Percentiles rank a stretch among this genome's conserved stretches.
These are phyloP conservation scores for Callocephalon fimbriatum DNA, from an alignment of 2,113 vertebrate species.

Conservation along the genomic window DNA sequence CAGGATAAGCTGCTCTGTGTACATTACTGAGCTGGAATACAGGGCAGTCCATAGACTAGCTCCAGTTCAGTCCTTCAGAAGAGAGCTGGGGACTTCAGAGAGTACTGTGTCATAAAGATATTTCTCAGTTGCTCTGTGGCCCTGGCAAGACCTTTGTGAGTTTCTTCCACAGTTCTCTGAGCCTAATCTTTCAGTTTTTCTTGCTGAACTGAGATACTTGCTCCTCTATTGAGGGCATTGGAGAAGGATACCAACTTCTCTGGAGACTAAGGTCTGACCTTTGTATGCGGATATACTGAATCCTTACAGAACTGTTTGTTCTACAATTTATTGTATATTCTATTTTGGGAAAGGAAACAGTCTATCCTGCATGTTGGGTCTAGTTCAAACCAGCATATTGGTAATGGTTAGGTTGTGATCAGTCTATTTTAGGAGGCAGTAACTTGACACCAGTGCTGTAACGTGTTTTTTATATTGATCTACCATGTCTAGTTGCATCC, in stretches of 20 bases:
- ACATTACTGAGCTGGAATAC: not conserved
- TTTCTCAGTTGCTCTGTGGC: not conserved
- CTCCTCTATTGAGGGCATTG: not conserved
- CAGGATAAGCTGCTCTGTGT: not conserved
- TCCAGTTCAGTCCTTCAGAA: not conserved
- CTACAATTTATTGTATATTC: not conserved
- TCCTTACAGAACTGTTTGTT: not conserved
- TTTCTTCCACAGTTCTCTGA: not conserved
- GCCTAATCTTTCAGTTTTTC: not conserved
- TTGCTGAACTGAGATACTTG: not conserved
- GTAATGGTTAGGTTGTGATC: not conserved
- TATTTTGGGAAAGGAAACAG: not conserved
- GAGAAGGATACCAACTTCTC: not conserved
- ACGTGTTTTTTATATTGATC: not conserved
- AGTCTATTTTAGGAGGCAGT: not conserved
- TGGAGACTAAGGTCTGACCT: not conserved
- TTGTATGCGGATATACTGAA: not conserved
- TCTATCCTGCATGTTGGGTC: not conserved
- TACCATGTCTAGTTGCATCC: not conserved
- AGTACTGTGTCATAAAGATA: accelerated
- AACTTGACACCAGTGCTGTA: not conserved
- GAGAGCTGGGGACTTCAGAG: not conserved
- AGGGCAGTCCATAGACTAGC: not conserved
- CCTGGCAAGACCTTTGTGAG: not conserved
- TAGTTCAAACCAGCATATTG: not conserved